A percentile compares a stretch with the other conserved stretches of the same genome.
Evolutionary conservation across 2,888 invertebrate genomes (phyloP).

Genomic region (Leptopilina syphax): DNA sequence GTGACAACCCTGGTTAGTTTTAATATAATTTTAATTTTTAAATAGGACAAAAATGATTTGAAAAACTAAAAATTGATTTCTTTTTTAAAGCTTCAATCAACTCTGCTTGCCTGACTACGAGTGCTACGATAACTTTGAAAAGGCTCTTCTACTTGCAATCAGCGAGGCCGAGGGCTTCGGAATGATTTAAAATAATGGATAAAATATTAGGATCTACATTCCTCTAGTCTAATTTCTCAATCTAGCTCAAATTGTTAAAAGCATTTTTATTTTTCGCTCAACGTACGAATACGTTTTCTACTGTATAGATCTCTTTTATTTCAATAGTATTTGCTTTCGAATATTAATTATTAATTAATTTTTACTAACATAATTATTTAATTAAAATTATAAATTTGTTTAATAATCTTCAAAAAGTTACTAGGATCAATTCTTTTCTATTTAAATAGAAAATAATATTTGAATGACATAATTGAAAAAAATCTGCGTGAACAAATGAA

Average conservation of each 20-base stretch:
- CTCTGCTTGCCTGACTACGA: conserved; percentile 97
- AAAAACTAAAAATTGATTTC: conserved; percentile 39
- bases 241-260: conserved; percentile 45
- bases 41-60: background rate
- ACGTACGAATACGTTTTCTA: conserved; percentile 25
- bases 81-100: conserved; percentile 90
- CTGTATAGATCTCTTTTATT: background rate
- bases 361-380: too few species aligned
- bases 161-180: conserved; percentile 98
- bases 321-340: background rate
- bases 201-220: conserved; percentile 36
- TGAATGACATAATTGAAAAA: background rate
- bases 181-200: conserved; percentile 78
- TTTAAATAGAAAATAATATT: background rate
- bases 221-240: conserved; percentile 57
- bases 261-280: conserved; percentile 49
- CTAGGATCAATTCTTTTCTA: too few species aligned
- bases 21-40: too few species aligned
- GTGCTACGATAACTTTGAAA: conserved; percentile 94
- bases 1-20: too few species aligned
- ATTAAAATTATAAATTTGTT: too few species aligned
- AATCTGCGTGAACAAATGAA: too few species aligned
- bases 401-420: too few species aligned
- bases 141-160: conserved; percentile 92
- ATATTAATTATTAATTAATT: background rate